Conservation (phyloP, 2,888 invertebrate genomes). For the Drosophila mercatorum region DNA sequence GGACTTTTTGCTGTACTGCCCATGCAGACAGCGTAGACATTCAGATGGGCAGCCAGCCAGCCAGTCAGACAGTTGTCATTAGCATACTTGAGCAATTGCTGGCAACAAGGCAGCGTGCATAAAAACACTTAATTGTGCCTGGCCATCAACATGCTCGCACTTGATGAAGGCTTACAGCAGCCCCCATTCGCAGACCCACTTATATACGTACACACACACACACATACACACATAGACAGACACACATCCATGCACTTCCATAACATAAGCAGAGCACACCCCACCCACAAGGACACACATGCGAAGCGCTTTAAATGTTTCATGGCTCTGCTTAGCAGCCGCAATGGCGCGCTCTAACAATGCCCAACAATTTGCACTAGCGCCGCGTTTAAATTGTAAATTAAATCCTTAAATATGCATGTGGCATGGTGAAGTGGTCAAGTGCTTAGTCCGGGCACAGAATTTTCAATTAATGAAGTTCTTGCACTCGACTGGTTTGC, state of each 20-base stretch:
- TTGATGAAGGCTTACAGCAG: conserved; percentile 52
- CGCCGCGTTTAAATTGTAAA: conserved; percentile 49
- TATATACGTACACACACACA: not conserved
- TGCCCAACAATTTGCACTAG: conserved; percentile 3
- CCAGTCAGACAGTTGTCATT: conserved; percentile 50
- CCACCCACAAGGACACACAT: conserved; percentile 38
- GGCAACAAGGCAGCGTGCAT: conserved; percentile 67
- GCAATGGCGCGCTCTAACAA: conserved; percentile 15
- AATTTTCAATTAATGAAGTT: conserved; percentile 54
- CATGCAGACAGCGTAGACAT: not conserved
- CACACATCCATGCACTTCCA: not conserved
- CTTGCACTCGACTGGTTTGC: conserved; percentile 19
- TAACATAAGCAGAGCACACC: conserved; percentile 4
- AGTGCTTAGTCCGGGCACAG: not conserved
- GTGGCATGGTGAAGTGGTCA: conserved; percentile 37
- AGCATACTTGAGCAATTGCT: conserved; percentile 74
- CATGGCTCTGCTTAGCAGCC: conserved; percentile 42
- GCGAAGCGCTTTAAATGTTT: conserved; percentile 56
- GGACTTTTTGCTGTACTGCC: not conserved
- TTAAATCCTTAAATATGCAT: conserved; percentile 60
- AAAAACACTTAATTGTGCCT: conserved; percentile 77
- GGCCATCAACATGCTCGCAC: conserved; percentile 68
- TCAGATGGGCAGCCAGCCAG: not conserved
- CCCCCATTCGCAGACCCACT: conserved; percentile 1
- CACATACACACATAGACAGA: not conserved